Conservation (phyloP, 2,888 invertebrate species). For the Tipula unca region DNA sequence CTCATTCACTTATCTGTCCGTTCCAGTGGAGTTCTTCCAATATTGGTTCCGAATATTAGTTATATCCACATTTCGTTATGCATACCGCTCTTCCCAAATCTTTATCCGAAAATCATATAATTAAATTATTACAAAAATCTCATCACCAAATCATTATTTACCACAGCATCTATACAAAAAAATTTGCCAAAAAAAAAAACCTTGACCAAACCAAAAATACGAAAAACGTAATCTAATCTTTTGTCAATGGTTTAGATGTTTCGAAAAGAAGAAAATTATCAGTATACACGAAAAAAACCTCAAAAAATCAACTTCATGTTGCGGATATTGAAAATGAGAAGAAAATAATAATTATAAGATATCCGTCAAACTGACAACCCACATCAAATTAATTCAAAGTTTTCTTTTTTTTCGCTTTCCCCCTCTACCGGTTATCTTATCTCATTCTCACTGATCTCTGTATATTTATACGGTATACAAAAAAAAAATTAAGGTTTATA, state of each 20-base stretch:
- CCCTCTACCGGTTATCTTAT: background rate
- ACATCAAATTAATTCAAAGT: conserved; percentile 14
- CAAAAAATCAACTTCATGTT: conserved; percentile 14
- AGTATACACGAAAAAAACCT: background rate
- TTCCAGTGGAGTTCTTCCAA: too few relatives aligned
- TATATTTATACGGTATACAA: background rate
- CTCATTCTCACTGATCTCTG: background rate
- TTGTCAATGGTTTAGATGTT: background rate
- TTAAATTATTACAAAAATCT: background rate
- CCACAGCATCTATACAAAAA: background rate
- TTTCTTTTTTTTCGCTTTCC: background rate
- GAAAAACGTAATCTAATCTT: background rate
- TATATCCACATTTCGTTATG: too few relatives aligned
- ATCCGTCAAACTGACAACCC: conserved; percentile 14
- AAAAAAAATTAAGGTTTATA: background rate
- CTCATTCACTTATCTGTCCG: too few relatives aligned
- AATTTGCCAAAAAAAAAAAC: background rate
- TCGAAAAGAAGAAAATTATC: background rate
- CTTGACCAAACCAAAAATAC: background rate
- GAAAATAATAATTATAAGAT: conserved; percentile 8
- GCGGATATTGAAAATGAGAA: background rate
- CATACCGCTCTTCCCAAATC: background rate
- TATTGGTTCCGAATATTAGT: too few relatives aligned
- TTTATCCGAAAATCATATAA: background rate
- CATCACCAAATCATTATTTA: background rate